Evolutionary conservation across 2,797 vertebrate species (phyloP).

Genomic region (Muraenolepis orangiensis): DNA sequence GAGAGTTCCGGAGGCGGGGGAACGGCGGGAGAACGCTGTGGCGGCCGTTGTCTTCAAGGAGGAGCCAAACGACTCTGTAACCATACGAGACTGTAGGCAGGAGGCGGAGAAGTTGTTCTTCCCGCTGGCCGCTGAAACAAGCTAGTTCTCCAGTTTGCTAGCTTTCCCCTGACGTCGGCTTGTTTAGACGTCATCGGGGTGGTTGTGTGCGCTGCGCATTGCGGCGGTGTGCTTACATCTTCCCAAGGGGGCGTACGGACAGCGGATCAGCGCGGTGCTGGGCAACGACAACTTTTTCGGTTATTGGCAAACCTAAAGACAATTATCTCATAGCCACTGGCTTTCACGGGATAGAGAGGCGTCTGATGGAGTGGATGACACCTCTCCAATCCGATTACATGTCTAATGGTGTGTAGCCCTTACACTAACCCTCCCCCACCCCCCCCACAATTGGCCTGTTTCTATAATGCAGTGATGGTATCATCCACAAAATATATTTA

Average conservation of each 20-base stretch:
- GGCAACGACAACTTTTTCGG: too few species aligned
- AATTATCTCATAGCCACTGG: neutral
- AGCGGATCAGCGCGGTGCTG: too few species aligned
- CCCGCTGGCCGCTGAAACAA: neutral
- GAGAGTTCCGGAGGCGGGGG: too few species aligned
- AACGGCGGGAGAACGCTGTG: too few species aligned
- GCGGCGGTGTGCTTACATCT: too few species aligned
- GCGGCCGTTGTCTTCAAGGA: neutral
- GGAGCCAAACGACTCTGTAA: neutral
- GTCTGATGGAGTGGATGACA: neutral
- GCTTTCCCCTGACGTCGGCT: neutral
- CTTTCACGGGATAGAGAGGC: neutral
- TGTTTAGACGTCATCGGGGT: neutral
- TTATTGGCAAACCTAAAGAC: too few species aligned
- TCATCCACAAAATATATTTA: neutral
- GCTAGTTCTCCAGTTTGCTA: neutral
- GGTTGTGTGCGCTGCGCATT: neutral
- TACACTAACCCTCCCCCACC: too few species aligned
- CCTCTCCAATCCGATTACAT: neutral
- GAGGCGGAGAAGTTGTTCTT: neutral
- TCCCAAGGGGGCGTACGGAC: too few species aligned
- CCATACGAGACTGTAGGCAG: neutral
- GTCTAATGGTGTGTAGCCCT: too few species aligned
- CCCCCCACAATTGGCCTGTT: neutral
- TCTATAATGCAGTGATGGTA: neutral